Evolutionary conservation across 2,113 vertebrate genomes (phyloP).

Genomic region (Scomber japonicus): DNA sequence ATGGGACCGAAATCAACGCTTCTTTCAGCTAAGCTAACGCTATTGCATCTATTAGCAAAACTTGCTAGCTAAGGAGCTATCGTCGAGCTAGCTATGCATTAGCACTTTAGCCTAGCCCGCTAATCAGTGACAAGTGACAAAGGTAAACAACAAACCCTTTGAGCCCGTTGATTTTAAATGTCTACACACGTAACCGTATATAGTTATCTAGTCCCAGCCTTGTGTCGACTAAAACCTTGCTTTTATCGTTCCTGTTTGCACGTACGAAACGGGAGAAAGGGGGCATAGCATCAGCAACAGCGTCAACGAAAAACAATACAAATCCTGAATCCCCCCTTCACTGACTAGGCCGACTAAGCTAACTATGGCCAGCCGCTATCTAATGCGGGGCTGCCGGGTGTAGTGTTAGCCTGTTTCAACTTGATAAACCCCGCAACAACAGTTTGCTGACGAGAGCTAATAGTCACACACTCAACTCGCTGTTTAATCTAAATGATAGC

Average conservation of each 20-base stretch:
- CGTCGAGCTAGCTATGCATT: conserved; percentile 74
- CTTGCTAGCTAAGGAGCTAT: conserved; percentile 75
- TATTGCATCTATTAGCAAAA: conserved; percentile 77
- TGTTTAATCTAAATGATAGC: not conserved
- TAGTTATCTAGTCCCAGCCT: not conserved
- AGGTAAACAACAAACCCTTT: conserved; percentile 76
- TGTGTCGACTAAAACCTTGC: not conserved
- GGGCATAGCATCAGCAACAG: conserved; percentile 60
- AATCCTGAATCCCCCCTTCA: conserved; percentile 50
- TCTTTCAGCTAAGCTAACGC: conserved; percentile 69
- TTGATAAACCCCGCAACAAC: not conserved
- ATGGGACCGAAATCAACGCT: conserved; percentile 62
- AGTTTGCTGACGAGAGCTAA: conserved; percentile 2
- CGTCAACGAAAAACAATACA: conserved; percentile 76
- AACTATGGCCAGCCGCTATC: conserved; percentile 45
- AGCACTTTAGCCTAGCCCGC: conserved; percentile 74
- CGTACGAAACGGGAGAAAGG: conserved; percentile 39
- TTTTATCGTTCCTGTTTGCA: conserved; percentile 3
- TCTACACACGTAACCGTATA: not conserved
- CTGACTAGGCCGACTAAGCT: conserved; percentile 53
- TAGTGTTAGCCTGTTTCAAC: conserved; percentile 4
- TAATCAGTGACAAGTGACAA: conserved; percentile 76
- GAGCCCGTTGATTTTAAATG: not conserved
- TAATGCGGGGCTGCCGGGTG: conserved; percentile 13
- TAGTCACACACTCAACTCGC: not conserved